Conservation (phyloP, 53 echinoderm and acorn worm species). For the Patiria pectinifera region DNA sequence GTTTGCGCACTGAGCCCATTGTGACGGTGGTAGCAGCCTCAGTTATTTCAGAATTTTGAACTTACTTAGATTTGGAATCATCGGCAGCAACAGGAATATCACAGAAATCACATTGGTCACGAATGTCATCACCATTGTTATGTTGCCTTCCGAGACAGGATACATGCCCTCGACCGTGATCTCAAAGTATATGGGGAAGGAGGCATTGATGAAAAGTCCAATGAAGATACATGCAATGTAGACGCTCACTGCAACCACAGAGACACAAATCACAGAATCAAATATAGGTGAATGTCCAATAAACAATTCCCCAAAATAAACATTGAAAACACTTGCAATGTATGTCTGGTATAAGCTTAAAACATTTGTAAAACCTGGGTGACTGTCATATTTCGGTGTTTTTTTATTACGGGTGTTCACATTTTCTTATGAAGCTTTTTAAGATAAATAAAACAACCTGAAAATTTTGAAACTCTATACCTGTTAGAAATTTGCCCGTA, state of each 20-base stretch:
- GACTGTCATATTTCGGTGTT: too few species aligned
- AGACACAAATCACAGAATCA: background rate
- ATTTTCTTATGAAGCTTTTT: too few species aligned
- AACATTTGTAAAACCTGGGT: too few species aligned
- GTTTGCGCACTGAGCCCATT: too few species aligned
- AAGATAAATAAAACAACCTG: too few species aligned
- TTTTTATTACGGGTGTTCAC: too few species aligned
- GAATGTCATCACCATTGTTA: constrained; percentile 79
- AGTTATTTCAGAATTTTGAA: too few species aligned
- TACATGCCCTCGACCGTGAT: constrained; percentile 87
- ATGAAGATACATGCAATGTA: constrained; percentile 71
- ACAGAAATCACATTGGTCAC: constrained; percentile 76
- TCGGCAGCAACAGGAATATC: constrained; percentile 71
- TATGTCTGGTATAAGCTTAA: background rate
- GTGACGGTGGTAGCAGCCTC: too few species aligned
- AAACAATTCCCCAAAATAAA: too few species aligned
- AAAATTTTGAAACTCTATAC: too few species aligned
- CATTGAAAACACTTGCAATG: background rate
- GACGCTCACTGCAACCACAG: constrained; percentile 58
- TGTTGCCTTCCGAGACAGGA: constrained; percentile 83
- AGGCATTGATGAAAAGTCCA: constrained; percentile 75
- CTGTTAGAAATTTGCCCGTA: too few species aligned
- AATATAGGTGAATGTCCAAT: too few species aligned
- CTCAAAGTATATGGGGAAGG: constrained; percentile 88
- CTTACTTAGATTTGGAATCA: constrained; percentile 76